phyloP scores from a whole-genome alignment of 2,888 invertebrate species.

The Tortrix viridana region DNA sequence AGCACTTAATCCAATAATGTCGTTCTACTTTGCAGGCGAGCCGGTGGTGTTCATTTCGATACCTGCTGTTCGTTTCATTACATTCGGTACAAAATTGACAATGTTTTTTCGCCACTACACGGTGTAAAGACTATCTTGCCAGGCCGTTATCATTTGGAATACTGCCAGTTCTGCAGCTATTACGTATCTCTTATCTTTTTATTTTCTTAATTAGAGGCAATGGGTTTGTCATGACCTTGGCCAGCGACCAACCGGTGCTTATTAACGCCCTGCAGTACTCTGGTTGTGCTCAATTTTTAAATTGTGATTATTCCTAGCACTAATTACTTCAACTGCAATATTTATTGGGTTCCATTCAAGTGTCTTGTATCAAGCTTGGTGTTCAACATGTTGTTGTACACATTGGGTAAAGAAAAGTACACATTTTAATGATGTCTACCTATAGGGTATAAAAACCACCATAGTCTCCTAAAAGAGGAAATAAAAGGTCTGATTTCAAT shows the following conservation, averaged over 20 bases:
- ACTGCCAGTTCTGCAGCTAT: slow-evolving; percentile 40
- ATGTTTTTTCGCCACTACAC: slow-evolving; percentile 44
- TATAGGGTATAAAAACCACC: too few species aligned
- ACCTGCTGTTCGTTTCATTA: slow-evolving; percentile 22
- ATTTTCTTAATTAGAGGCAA: slow-evolving; percentile 39
- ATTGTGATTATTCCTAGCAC: not conserved
- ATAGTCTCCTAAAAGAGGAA: not conserved
- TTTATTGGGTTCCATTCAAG: too few species aligned
- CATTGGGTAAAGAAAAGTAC: too few species aligned
- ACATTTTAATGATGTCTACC: too few species aligned
- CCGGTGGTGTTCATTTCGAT: slow-evolving; percentile 26
- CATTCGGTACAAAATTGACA: slow-evolving; percentile 9
- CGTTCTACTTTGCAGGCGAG: slow-evolving; percentile 29
- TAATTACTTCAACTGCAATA: not conserved
- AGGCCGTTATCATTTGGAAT: slow-evolving; percentile 46
- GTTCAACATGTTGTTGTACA: too few species aligned
- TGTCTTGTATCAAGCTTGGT: too few species aligned
- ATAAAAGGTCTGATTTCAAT: slow-evolving; percentile 28
- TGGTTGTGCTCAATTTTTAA: slow-evolving; percentile 15
- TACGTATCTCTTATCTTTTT: slow-evolving; percentile 39
- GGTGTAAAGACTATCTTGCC: slow-evolving; percentile 42
- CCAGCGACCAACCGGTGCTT: slow-evolving; percentile 29
- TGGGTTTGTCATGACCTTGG: slow-evolving; percentile 38
- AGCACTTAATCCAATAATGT: slow-evolving; percentile 38
- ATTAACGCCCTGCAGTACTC: slow-evolving; percentile 23